Evolutionary conservation across 2,113 vertebrate species (phyloP).

Genomic region (Barbus barbus): DNA sequence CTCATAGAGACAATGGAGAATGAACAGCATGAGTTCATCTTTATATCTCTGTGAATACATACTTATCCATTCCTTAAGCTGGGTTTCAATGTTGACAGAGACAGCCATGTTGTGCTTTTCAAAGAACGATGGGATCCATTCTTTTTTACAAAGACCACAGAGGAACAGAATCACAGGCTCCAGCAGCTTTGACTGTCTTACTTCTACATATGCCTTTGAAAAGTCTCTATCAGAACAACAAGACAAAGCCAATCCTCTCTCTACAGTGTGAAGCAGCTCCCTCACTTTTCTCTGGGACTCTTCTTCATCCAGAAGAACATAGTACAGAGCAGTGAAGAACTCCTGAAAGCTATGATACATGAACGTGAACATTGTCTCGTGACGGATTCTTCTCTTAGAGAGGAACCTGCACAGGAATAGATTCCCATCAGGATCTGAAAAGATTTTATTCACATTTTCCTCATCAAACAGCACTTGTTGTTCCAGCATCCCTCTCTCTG

Average conservation of each 20-base stretch:
- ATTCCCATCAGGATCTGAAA: neutral
- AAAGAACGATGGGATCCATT: neutral
- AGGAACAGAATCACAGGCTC: constrained; percentile 26
- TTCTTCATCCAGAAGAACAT: constrained; percentile 26
- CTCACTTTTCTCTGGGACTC: constrained; percentile 12
- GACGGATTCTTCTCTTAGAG: neutral
- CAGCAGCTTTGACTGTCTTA: neutral
- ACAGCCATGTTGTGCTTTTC: neutral
- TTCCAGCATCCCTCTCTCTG: constrained; percentile 25
- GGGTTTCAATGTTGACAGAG: neutral
- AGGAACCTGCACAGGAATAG: constrained; percentile 22
- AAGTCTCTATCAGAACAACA: neutral
- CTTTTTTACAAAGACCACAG: constrained; percentile 19
- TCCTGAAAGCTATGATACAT: constrained; percentile 58
- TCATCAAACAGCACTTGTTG: constrained; percentile 28
- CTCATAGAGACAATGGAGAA: constrained; percentile 37
- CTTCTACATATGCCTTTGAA: neutral
- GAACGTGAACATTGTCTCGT: constrained; percentile 50
- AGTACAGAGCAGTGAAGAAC: constrained; percentile 58
- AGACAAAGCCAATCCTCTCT: neutral
- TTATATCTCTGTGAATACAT: neutral
- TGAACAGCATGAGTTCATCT: neutral
- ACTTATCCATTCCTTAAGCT: constrained; percentile 38
- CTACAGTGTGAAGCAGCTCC: constrained; percentile 11
- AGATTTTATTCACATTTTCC: neutral